A percentile compares a stretch with the other conserved stretches of the same genome.
phyloP scores from a whole-genome alignment of 2,888 invertebrate genomes.

The Clepsis dumicolana region DNA sequence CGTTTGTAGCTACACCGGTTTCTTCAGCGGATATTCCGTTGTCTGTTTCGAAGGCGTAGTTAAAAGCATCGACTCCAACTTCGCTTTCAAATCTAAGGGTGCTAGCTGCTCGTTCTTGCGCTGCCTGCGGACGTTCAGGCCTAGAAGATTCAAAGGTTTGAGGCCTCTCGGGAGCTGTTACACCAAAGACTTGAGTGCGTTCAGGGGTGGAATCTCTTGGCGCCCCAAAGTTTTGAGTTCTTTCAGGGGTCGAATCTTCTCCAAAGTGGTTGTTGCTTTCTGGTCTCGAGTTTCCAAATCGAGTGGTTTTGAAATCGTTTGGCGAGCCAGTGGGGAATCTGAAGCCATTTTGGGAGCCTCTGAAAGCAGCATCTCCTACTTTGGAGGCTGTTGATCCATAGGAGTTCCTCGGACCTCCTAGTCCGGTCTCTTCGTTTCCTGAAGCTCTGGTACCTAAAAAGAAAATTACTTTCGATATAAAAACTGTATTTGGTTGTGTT shows the following conservation, averaged over 20 bases:
- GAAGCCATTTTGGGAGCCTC: slow-evolving; percentile 53
- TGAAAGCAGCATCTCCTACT: slow-evolving; percentile 79
- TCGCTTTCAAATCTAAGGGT: slow-evolving; percentile 67
- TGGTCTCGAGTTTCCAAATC: slow-evolving; percentile 9
- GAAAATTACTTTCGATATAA: not conserved
- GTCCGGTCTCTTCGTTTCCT: slow-evolving; percentile 61
- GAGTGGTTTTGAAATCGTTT: slow-evolving; percentile 15
- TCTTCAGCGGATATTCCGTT: slow-evolving; percentile 75
- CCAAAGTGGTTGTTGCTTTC: slow-evolving; percentile 18
- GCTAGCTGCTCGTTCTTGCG: slow-evolving; percentile 62
- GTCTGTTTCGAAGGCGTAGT: slow-evolving; percentile 72
- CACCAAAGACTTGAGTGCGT: slow-evolving; percentile 55
- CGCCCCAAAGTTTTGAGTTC: slow-evolving; percentile 33
- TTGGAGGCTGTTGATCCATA: slow-evolving; percentile 78
- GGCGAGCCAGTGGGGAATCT: slow-evolving; percentile 43
- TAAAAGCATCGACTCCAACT: slow-evolving; percentile 64
- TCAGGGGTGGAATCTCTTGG: slow-evolving; percentile 49
- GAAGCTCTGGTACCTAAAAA: slow-evolving; percentile 62
- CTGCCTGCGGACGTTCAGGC: slow-evolving; percentile 60
- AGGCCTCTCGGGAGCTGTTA: slow-evolving; percentile 11
- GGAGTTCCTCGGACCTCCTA: slow-evolving; percentile 67
- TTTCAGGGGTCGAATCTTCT: slow-evolving; percentile 7
- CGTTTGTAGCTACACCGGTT: slow-evolving; percentile 65
- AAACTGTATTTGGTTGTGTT: not conserved
- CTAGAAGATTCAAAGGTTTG: slow-evolving; percentile 44